Percentiles rank a stretch among this genome's conserved stretches.
Evolutionary conservation across 2,797 vertebrate species (phyloP).

Genomic region (Bufotes viridis): DNA sequence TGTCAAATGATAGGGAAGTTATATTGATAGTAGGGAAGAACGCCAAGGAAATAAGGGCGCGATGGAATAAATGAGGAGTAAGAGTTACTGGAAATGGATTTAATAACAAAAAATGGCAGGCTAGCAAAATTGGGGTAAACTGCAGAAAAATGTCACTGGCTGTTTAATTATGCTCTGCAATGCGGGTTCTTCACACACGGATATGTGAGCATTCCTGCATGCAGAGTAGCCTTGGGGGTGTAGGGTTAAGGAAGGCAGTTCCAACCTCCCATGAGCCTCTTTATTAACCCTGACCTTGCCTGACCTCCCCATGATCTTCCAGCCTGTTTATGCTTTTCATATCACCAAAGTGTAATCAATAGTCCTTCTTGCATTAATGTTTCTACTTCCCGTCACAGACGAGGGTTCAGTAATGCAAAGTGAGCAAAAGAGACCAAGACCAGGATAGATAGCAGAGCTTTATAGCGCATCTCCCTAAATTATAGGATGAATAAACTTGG

Average conservation of each 20-base stretch:
- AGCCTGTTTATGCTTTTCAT: slow-evolving; percentile 71
- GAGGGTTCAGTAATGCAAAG: slow-evolving; percentile 6
- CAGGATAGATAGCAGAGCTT: not conserved
- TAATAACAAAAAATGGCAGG: slow-evolving; percentile 24
- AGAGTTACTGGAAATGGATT: slow-evolving; percentile 55
- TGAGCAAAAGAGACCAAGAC: slow-evolving; percentile 11
- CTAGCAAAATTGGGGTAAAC: slow-evolving; percentile 31
- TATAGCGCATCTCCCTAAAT: slow-evolving; percentile 2
- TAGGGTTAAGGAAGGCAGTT: slow-evolving; percentile 40
- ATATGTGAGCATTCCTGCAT: accelerated
- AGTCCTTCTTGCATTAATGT: slow-evolving; percentile 63
- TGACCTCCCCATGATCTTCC: slow-evolving; percentile 66
- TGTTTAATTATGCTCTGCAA: slow-evolving; percentile 57
- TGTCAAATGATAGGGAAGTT: slow-evolving; percentile 10
- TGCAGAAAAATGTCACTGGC: slow-evolving; percentile 36
- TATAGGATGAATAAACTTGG: not conserved
- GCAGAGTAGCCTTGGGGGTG: not conserved
- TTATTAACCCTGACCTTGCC: slow-evolving; percentile 67
- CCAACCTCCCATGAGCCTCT: slow-evolving; percentile 65
- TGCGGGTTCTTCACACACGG: slow-evolving; percentile 40
- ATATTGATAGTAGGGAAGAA: slow-evolving; percentile 15
- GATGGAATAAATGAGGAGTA: slow-evolving; percentile 27
- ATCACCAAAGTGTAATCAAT: slow-evolving; percentile 69
- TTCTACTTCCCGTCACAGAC: slow-evolving; percentile 60
- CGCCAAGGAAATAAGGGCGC: slow-evolving; percentile 22